phyloP scores from a whole-genome alignment of 2,113 vertebrate genomes.

The Odocoileus virginianus region DNA sequence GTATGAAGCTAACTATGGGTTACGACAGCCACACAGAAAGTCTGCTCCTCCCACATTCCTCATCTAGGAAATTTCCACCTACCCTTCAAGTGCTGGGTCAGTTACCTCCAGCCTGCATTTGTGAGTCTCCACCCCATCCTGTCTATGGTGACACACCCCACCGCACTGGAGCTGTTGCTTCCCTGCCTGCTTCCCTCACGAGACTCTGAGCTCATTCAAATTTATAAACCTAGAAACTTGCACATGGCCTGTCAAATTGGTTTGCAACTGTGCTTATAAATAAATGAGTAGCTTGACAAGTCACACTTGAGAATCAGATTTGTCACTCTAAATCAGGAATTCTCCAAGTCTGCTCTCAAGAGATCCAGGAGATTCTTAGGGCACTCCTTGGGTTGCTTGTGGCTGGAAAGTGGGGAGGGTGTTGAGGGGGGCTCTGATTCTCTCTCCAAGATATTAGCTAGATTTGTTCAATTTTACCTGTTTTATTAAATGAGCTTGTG shows the following conservation, averaged over 20 bases:
- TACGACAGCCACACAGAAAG: not conserved
- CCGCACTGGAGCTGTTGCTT: no score
- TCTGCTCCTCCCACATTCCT: not conserved
- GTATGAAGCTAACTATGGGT: not conserved
- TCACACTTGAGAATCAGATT: not conserved
- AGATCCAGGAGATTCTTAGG: not conserved
- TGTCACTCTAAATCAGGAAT: not conserved
- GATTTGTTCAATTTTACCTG: not conserved
- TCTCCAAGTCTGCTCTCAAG: not conserved
- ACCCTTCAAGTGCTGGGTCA: not conserved
- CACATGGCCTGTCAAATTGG: not conserved
- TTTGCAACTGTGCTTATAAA: not conserved
- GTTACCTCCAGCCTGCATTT: no score
- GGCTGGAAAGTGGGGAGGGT: rapidly evolving
- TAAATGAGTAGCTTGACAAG: not conserved
- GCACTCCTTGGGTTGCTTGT: rapidly evolving
- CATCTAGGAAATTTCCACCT: not conserved
- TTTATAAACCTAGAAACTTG: not conserved
- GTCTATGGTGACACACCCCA: rapidly evolving
- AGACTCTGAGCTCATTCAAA: not conserved
- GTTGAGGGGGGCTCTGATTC: rapidly evolving
- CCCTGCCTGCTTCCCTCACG: rapidly evolving
- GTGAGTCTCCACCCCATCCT: rapidly evolving
- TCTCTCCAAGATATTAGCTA: rapidly evolving
- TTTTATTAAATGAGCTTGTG: not conserved